Percentiles rank a stretch among this genome's conserved stretches.
phyloP scores from a whole-genome alignment of 1,140 invertebrate species.

The Drosophila arawakana region DNA sequence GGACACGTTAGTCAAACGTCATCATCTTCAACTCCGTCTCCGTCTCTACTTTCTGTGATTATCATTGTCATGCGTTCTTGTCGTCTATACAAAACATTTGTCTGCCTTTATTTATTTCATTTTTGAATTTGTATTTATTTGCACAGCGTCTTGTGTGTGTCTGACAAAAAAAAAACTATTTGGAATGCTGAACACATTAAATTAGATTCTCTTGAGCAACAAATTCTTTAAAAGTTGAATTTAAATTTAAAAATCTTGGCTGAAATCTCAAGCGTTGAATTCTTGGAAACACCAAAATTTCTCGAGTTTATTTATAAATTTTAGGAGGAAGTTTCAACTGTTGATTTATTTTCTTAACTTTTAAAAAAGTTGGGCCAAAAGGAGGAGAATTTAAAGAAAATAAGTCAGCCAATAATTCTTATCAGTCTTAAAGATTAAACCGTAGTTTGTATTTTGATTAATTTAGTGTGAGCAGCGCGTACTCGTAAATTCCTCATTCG shows the following conservation, averaged over 20 bases:
- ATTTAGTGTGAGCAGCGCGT: background rate
- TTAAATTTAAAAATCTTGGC: background rate
- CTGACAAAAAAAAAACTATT: slow-evolving; percentile 14
- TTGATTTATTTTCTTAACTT: background rate
- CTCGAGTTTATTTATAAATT: background rate
- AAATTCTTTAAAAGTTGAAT: background rate
- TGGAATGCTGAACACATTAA: slow-evolving; percentile 9
- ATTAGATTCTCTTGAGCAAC: slow-evolving; percentile 1
- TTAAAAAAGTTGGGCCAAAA: no score
- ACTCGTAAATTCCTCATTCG: background rate
- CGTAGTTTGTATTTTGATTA: background rate
- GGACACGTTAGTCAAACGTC: slow-evolving; percentile 48
- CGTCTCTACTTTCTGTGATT: background rate
- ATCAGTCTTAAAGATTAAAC: background rate
- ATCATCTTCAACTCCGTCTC: background rate
- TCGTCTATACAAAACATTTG: slow-evolving; percentile 19
- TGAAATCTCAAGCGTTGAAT: background rate
- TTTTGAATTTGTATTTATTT: slow-evolving; percentile 31
- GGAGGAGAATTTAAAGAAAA: background rate
- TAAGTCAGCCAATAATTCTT: background rate
- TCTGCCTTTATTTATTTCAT: slow-evolving; percentile 46
- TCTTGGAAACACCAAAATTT: background rate
- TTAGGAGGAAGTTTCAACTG: background rate
- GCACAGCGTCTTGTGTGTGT: background rate
- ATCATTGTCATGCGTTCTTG: slow-evolving; percentile 24